These are phyloP conservation scores for Andrena marginata DNA, from an alignment of 2,888 invertebrate genomes.

Conservation along the genomic window DNA sequence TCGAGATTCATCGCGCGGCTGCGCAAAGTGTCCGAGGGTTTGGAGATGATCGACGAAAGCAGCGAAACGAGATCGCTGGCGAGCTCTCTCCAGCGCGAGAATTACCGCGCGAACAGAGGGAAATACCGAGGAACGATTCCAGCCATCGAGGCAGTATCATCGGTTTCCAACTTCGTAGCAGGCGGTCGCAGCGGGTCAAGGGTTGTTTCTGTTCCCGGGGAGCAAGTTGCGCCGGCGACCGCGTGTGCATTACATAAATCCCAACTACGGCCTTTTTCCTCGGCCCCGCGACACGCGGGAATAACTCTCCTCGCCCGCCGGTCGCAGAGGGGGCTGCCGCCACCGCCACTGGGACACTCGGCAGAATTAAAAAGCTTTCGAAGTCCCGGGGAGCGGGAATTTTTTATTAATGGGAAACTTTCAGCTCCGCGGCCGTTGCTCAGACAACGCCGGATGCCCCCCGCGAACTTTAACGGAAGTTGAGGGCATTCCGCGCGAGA, in stretches of 20 bases:
- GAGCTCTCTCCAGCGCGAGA: not conserved
- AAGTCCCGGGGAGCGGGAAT: slow-evolving; percentile 68
- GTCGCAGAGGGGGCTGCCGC: not conserved
- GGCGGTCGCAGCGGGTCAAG: slow-evolving; percentile 6
- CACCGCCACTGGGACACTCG: slow-evolving; percentile 42
- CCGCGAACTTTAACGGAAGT: not conserved
- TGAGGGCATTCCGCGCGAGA: not conserved
- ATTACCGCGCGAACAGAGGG: not conserved
- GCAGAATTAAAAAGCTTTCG: slow-evolving; percentile 75
- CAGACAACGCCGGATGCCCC: slow-evolving; percentile 3
- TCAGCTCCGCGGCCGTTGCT: slow-evolving; percentile 40
- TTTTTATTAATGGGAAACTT: slow-evolving; percentile 67
- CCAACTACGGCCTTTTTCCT: not conserved
- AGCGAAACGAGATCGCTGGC: not conserved
- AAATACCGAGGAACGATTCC: not conserved
- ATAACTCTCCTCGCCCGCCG: slow-evolving; percentile 17
- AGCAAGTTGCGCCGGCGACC: slow-evolving; percentile 13
- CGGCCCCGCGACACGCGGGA: slow-evolving; percentile 23
- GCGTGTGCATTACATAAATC: slow-evolving; percentile 28
- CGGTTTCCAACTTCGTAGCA: slow-evolving; percentile 17
- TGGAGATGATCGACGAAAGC: not conserved
- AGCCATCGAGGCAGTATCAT: slow-evolving; percentile 45
- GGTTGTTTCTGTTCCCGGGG: slow-evolving; percentile 4
- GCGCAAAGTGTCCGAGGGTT: too few species aligned
- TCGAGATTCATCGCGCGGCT: not conserved